phyloP scores from a whole-genome alignment of 2,797 vertebrate genomes.

The Sternarchorhynchus goeldii region DNA sequence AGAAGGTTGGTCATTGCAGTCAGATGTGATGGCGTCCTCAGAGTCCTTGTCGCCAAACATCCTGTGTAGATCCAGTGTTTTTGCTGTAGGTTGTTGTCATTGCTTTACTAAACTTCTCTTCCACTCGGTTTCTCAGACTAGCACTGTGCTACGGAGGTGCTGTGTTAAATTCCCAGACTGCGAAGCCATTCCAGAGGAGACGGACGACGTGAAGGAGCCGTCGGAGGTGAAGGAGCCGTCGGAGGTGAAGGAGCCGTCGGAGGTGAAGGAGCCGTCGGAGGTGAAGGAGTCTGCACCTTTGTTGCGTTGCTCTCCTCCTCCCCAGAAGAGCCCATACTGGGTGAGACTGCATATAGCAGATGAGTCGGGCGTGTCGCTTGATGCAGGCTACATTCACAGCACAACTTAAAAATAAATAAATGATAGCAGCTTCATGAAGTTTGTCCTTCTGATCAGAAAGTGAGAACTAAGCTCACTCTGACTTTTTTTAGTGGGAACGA shows the following conservation, averaged over 20 bases:
- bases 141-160: conserved; percentile 46
- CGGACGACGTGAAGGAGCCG: conserved; percentile 61
- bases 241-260: conserved; percentile 60
- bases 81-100: too few species aligned
- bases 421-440: too few species aligned
- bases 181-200: conserved; percentile 63
- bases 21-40: too few species aligned
- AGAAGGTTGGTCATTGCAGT: too few species aligned
- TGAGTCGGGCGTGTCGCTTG: too few species aligned
- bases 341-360: conserved; percentile 65
- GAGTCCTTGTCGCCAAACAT: too few species aligned
- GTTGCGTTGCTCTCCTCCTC: conserved; percentile 44
- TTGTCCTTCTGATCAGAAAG: too few species aligned
- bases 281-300: conserved; percentile 62
- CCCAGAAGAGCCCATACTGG: conserved; percentile 70
- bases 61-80: too few species aligned
- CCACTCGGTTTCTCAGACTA: conserved; percentile 52
- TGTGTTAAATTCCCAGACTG: conserved; percentile 57
- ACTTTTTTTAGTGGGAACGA: too few species aligned
- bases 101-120: not conserved
- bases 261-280: conserved; percentile 57
- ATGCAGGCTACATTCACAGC: too few species aligned
- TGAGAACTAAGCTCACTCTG: too few species aligned
- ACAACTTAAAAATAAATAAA: too few species aligned
- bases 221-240: conserved; percentile 52